Conservation (phyloP, 2,888 invertebrate genomes). For the Trissolcus japonicus region DNA sequence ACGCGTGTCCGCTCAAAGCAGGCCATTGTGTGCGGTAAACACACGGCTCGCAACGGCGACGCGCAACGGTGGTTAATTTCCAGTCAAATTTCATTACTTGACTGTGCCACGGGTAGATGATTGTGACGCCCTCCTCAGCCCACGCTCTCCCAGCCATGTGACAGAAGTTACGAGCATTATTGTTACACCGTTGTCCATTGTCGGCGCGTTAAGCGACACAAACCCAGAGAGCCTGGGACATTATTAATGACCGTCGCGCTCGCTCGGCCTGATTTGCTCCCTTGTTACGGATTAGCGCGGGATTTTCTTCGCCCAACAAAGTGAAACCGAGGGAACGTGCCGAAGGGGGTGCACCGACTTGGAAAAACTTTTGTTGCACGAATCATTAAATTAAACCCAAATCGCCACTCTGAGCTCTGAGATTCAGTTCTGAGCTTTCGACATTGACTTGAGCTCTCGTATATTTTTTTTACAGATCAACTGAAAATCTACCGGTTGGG, state of each 20-base stretch:
- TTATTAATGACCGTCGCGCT: slow-evolving; percentile 67
- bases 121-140: slow-evolving; percentile 50
- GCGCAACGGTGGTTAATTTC: slow-evolving; percentile 71
- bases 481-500: too few relatives aligned
- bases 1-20: slow-evolving; percentile 45
- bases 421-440: too few relatives aligned
- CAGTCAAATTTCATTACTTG: slow-evolving; percentile 75
- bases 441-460: too few relatives aligned
- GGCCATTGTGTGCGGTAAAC: slow-evolving; percentile 36
- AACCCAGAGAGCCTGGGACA: slow-evolving; percentile 54
- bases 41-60: slow-evolving; percentile 23
- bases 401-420: too few relatives aligned
- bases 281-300: slow-evolving; percentile 44
- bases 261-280: slow-evolving; percentile 52
- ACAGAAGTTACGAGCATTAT: slow-evolving; percentile 68
- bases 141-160: slow-evolving; percentile 31
- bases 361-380: too few relatives aligned
- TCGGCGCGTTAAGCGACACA: slow-evolving; percentile 67
- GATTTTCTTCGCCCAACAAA: slow-evolving; percentile 36
- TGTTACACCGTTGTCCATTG: slow-evolving; percentile 72
- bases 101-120: slow-evolving; percentile 68
- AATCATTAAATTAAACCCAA: too few relatives aligned
- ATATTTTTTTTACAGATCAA: too few relatives aligned
- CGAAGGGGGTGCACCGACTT: too few relatives aligned
- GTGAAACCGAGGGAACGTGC: too few relatives aligned